phyloP scores from a whole-genome alignment of 2,797 vertebrate species.

The Ceyx erithaca region DNA sequence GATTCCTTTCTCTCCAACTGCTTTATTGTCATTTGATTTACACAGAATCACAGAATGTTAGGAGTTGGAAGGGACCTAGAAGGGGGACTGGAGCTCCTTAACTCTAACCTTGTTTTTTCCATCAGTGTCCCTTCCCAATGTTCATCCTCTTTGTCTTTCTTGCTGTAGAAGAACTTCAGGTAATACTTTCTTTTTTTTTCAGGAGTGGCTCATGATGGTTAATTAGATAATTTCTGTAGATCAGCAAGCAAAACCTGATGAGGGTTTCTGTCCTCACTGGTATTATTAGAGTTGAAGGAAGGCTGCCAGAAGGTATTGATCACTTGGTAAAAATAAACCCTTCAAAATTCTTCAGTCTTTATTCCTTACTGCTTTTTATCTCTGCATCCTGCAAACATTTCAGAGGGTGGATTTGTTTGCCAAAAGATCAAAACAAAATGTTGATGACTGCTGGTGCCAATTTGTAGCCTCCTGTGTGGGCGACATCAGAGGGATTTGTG shows the following conservation, averaged over 20 bases:
- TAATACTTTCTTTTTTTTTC: not conserved
- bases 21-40: conserved; percentile 46
- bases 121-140: not conserved
- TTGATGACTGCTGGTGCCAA: conserved; percentile 37
- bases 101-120: not conserved
- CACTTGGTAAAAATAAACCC: conserved; percentile 54
- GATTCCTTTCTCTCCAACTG: conserved; percentile 20
- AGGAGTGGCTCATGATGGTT: not conserved
- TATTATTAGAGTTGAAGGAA: conserved; percentile 31
- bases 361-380: conserved; percentile 20
- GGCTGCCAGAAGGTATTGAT: conserved; percentile 48
- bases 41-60: too few relatives aligned
- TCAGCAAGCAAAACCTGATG: not conserved
- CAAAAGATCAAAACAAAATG: conserved; percentile 47
- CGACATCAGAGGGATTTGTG: not conserved
- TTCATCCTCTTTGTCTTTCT: not conserved
- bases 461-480: conserved; percentile 27
- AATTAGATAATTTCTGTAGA: conserved; percentile 13
- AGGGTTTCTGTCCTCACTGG: not conserved
- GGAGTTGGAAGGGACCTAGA: too few relatives aligned
- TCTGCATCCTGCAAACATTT: conserved; percentile 18
- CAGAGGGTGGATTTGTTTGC: conserved; percentile 64
- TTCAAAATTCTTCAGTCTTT: conserved; percentile 11
- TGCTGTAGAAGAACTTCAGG: not conserved
- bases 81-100: not conserved